Evolutionary conservation across 2,113 vertebrate genomes (phyloP).

Genomic region (Mesitornis unicolor): DNA sequence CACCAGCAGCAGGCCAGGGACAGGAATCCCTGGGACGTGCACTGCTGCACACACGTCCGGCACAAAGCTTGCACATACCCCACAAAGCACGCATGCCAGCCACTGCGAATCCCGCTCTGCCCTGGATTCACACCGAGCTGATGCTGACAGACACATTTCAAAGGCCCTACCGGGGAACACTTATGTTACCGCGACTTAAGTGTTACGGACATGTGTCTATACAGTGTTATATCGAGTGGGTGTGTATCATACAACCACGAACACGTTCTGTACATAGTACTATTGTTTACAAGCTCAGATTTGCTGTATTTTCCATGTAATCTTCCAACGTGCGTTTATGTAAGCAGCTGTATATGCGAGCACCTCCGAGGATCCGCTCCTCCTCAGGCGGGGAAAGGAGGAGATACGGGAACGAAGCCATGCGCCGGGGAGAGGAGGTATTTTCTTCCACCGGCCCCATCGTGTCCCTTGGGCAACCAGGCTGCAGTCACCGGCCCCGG

Average conservation of each 20-base stretch:
- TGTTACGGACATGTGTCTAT: accelerated
- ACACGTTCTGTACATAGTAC: accelerated
- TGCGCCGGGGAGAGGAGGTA: accelerated
- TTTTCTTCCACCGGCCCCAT: not conserved
- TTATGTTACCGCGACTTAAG: accelerated
- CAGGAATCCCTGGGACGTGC: not conserved
- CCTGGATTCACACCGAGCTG: not conserved
- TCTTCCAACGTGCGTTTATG: accelerated
- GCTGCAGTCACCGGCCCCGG: not conserved
- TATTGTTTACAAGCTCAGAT: not conserved
- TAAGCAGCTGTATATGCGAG: not conserved
- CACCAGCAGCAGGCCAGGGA: not conserved
- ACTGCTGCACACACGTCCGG: not conserved
- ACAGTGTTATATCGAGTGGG: not conserved
- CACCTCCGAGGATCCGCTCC: not conserved
- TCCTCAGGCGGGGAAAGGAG: not conserved
- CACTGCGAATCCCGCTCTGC: not conserved
- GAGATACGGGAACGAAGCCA: not conserved
- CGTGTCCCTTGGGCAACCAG: not conserved
- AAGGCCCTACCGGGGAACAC: not conserved
- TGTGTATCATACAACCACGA: accelerated
- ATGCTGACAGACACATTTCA: not conserved
- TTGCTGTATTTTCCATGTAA: accelerated
- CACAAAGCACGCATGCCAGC: not conserved
- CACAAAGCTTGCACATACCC: not conserved